A percentile compares a stretch with the other conserved stretches of the same genome.
Evolutionary conservation across 2,797 vertebrate genomes (phyloP).

Genomic region (Ceyx erithaca): DNA sequence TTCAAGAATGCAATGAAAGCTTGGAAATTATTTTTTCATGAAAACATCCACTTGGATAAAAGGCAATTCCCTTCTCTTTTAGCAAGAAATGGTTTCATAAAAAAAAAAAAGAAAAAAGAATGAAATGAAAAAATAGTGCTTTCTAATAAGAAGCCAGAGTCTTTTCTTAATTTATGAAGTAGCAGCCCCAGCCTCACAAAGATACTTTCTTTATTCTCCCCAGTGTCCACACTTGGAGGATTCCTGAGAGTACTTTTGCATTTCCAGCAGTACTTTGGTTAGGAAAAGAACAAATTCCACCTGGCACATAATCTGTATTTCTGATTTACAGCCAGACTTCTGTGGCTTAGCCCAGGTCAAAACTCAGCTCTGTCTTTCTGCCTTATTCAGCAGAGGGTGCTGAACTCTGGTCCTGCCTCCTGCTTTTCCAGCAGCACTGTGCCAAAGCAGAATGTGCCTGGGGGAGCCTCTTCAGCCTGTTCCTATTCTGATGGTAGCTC

Average conservation of each 20-base stretch:
- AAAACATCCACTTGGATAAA: conserved; percentile 16
- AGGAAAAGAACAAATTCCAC: neutral
- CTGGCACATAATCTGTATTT: neutral
- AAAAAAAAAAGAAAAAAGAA: neutral
- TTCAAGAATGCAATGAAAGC: neutral
- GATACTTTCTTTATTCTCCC: neutral
- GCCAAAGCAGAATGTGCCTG: neutral
- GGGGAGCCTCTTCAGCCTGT: neutral
- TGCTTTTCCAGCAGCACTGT: neutral
- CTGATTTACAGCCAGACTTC: neutral
- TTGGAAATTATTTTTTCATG: conserved; percentile 1
- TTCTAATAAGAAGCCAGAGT: neutral
- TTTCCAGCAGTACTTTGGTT: neutral
- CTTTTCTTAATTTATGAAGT: neutral
- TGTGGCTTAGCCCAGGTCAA: neutral
- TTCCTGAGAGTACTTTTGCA: neutral
- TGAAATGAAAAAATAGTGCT: neutral
- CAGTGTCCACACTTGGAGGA: neutral
- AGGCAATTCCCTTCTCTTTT: neutral
- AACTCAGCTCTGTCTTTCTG: neutral
- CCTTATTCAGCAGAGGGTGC: neutral
- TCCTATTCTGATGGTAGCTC: neutral
- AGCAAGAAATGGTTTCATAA: neutral
- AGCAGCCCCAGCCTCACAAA: neutral
- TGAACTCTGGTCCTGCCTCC: neutral